A percentile compares a stretch with the other conserved stretches of the same genome.
These are phyloP conservation scores for Harpalus rufipes DNA, from an alignment of 2,888 invertebrate species.

Conservation along the genomic window DNA sequence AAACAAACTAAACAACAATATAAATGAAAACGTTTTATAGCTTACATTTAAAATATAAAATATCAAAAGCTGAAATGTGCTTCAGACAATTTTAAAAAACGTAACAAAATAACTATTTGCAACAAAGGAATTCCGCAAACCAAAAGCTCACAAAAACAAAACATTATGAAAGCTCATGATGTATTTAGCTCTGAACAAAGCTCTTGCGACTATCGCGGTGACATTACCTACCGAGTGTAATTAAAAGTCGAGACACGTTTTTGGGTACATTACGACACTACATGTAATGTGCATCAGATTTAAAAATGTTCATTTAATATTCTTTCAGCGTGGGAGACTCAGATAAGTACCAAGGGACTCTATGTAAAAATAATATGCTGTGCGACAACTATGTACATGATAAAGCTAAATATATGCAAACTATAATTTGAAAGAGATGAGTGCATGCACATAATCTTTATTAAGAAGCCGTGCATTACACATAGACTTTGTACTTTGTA, in stretches of 20 bases:
- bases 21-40: too few species aligned
- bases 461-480: background rate
- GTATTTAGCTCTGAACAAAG: slow-evolving; percentile 38
- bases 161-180: slow-evolving; percentile 18
- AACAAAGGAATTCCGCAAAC: background rate
- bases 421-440: slow-evolving; percentile 22
- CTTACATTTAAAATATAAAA: background rate
- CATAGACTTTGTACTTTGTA: background rate
- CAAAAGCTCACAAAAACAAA: slow-evolving; percentile 9
- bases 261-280: slow-evolving; percentile 53
- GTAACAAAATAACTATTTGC: background rate
- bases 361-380: slow-evolving; percentile 24
- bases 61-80: background rate
- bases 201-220: slow-evolving; percentile 2
- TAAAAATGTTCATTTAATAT: slow-evolving; percentile 57
- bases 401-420: slow-evolving; percentile 40
- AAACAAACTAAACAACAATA: background rate
- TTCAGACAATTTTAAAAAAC: background rate
- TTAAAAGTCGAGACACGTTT: slow-evolving; percentile 46
- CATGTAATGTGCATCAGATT: slow-evolving; percentile 61
- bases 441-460: background rate
- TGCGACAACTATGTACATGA: slow-evolving; percentile 15
- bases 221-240: slow-evolving; percentile 10
- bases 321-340: slow-evolving; percentile 38
- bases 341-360: slow-evolving; percentile 39